Percentiles rank a stretch among this genome's conserved stretches.
phyloP scores from a whole-genome alignment of 2,797 vertebrate genomes.

The Enteromius viviparus region DNA sequence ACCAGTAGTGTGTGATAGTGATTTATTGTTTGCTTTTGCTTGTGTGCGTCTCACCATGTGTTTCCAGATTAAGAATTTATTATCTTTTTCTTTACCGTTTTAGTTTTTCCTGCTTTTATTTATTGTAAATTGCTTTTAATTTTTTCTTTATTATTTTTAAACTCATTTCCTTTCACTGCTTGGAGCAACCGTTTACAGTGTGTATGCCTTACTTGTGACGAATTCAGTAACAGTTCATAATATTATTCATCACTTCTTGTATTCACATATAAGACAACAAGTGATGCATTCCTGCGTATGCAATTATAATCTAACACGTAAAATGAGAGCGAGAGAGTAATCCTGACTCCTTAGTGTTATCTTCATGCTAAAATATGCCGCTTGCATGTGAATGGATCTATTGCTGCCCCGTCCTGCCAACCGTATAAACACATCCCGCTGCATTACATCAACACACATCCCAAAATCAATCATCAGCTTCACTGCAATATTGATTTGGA shows the following conservation, averaged over 20 bases:
- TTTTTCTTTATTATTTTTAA: neutral
- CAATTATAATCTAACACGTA: slow-evolving; percentile 31
- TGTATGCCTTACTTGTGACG: neutral
- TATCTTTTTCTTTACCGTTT: neutral
- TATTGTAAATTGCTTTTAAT: neutral
- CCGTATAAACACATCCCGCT: neutral
- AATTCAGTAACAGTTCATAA: slow-evolving; percentile 28
- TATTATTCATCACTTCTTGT: slow-evolving; percentile 39
- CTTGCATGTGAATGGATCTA: neutral
- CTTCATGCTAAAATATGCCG: neutral
- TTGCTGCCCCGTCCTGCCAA: neutral
- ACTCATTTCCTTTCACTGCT: neutral
- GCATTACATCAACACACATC: neutral
- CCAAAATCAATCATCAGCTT: neutral
- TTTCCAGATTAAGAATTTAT: neutral
- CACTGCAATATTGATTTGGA: no score
- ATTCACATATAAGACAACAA: slow-evolving; percentile 24
- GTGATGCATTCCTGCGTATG: slow-evolving; percentile 9
- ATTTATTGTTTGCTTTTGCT: slow-evolving; percentile 40
- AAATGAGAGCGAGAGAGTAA: slow-evolving; percentile 16
- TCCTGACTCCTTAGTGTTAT: slow-evolving; percentile 9
- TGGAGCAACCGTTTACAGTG: neutral
- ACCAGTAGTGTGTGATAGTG: slow-evolving; percentile 30
- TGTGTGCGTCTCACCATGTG: slow-evolving; percentile 10
- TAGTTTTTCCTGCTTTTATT: neutral